These are phyloP conservation scores for Sinentomon sp. DNA, from an alignment of 2,888 invertebrate genomes.

Conservation along the genomic window DNA sequence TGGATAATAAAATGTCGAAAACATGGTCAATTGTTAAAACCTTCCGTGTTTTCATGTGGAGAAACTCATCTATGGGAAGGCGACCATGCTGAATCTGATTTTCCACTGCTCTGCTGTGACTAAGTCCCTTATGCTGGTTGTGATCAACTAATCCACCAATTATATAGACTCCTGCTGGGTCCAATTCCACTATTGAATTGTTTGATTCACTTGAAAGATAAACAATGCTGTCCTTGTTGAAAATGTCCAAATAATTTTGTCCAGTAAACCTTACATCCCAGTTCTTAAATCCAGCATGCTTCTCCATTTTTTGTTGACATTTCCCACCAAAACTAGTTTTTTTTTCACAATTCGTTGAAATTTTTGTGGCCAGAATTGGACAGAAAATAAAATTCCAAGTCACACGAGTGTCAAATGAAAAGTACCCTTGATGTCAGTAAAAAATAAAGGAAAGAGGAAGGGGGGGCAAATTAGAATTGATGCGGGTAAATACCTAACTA, in stretches of 20 bases:
- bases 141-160: slow-evolving; percentile 96
- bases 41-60: slow-evolving; percentile 71
- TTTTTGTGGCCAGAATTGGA: too few species aligned
- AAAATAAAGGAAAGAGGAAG: too few species aligned
- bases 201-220: slow-evolving; percentile 86
- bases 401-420: too few species aligned
- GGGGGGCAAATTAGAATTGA: too few species aligned
- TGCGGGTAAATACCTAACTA: too few species aligned
- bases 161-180: slow-evolving; percentile 54
- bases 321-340: slow-evolving; percentile 47
- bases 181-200: slow-evolving; percentile 45
- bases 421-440: too few species aligned
- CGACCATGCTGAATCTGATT: slow-evolving; percentile 52
- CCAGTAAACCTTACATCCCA: slow-evolving; percentile 80
- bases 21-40: slow-evolving; percentile 90
- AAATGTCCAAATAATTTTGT: slow-evolving; percentile 39
- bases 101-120: slow-evolving; percentile 48
- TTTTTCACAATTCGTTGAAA: too few species aligned
- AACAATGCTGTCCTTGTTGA: slow-evolving; percentile 46
- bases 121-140: slow-evolving; percentile 77
- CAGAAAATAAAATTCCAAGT: too few species aligned
- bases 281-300: slow-evolving; percentile 60
- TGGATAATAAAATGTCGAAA: slow-evolving; percentile 47
- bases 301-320: slow-evolving; percentile 40
- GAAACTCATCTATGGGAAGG: slow-evolving; percentile 62